Evolutionary conservation across 2,888 invertebrate species (phyloP).

Genomic region (Drosophila neutralis): DNA sequence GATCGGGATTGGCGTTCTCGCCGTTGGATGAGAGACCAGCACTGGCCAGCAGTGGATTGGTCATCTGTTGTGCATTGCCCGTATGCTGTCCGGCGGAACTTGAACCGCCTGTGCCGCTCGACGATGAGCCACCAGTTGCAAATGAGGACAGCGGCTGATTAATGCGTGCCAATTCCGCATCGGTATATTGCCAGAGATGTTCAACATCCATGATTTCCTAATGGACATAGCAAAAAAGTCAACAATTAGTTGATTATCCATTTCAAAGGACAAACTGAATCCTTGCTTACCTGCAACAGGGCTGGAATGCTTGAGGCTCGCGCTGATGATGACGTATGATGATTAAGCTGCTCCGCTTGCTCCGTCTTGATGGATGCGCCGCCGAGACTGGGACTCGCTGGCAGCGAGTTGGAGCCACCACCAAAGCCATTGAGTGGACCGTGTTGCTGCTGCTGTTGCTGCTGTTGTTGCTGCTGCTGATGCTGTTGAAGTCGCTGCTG

Average conservation of each 20-base stretch:
- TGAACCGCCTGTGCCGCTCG: conserved; percentile 41
- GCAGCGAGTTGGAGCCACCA: conserved; percentile 58
- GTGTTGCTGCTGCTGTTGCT: conserved; percentile 52
- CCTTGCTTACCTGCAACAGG: conserved; percentile 88
- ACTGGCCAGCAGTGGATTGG: conserved; percentile 87
- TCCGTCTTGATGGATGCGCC: conserved; percentile 85
- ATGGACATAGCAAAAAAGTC: conserved; percentile 34
- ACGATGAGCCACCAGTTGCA: conserved; percentile 68
- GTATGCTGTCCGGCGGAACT: conserved; percentile 68
- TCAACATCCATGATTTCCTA: conserved; percentile 98
- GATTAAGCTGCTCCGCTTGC: conserved; percentile 77
- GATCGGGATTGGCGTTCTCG: conserved; percentile 91
- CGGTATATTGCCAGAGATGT: conserved; percentile 97
- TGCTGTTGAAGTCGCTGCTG: conserved; percentile 53
- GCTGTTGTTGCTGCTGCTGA: conserved; percentile 59
- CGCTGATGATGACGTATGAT: conserved; percentile 32
- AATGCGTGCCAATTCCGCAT: conserved; percentile 90
- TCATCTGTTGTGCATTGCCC: conserved; percentile 84
- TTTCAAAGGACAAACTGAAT: background rate
- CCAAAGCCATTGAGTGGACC: conserved; percentile 62
- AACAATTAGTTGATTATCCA: background rate
- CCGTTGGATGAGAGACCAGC: conserved; percentile 85
- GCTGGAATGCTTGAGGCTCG: conserved; percentile 86
- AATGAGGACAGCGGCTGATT: conserved; percentile 85
- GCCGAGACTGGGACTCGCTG: conserved; percentile 82